A percentile compares a stretch with the other conserved stretches of the same genome.
Conservation (phyloP, 2,888 invertebrate genomes). For the Tetragonula carbonaria region DNA sequence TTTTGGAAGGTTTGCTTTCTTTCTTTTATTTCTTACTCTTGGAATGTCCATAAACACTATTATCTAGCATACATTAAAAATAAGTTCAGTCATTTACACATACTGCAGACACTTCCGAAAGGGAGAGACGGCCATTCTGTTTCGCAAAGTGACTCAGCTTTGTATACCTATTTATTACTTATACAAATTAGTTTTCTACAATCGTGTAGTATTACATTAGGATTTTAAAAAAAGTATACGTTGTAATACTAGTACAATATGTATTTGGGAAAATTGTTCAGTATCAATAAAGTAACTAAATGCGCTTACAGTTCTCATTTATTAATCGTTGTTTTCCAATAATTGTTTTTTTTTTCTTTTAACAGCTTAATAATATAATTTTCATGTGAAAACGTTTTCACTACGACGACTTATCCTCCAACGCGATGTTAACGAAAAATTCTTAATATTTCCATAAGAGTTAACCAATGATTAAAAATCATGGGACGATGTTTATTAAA, state of each 20-base stretch:
- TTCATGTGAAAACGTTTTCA: background rate
- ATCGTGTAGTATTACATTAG: conserved; percentile 50
- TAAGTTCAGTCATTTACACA: conserved; percentile 78
- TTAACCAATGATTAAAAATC: conserved; percentile 18
- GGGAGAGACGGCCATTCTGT: conserved; percentile 71
- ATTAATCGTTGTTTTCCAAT: conserved; percentile 13
- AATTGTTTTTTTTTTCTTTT: background rate
- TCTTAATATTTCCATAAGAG: conserved; percentile 19
- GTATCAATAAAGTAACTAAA: conserved; percentile 30
- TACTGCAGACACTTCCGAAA: conserved; percentile 75
- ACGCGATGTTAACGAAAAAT: conserved; percentile 19
- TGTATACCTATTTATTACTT: conserved; percentile 48
- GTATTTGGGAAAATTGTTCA: conserved; percentile 21
- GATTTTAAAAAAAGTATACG: conserved; percentile 24
- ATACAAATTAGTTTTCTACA: conserved; percentile 64
- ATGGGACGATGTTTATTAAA: conserved; percentile 25
- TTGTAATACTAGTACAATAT: conserved; percentile 34
- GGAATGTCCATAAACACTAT: conserved; percentile 76
- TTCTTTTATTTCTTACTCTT: conserved; percentile 56
- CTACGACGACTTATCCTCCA: conserved; percentile 12
- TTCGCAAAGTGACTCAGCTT: conserved; percentile 59
- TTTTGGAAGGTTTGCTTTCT: conserved; percentile 58
- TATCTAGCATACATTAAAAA: conserved; percentile 77
- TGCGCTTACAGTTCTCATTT: conserved; percentile 11
- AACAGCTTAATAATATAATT: conserved; percentile 18